phyloP scores from a whole-genome alignment of 1,140 invertebrate species.

The Cotesia glomerata region DNA sequence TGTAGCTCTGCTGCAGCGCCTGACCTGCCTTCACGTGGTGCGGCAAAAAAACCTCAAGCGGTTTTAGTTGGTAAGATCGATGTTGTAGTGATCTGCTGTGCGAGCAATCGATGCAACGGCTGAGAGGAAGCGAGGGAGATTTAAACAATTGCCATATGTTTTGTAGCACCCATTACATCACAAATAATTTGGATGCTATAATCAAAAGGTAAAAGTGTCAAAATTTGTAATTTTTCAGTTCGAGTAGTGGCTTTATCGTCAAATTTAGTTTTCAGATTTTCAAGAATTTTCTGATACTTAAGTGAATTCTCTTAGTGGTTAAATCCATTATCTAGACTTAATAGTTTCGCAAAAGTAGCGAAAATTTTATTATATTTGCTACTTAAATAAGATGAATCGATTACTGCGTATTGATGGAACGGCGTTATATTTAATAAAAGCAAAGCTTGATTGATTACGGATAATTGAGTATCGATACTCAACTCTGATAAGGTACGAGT shows the following conservation, averaged over 20 bases:
- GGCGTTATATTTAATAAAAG: constrained; percentile 24
- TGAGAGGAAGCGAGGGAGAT: no score
- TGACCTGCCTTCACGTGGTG: no score
- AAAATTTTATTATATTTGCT: constrained; percentile 26
- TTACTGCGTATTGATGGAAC: constrained; percentile 8
- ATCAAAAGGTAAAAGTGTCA: constrained; percentile 6
- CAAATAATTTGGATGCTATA: background rate
- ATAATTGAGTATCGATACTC: constrained; percentile 20
- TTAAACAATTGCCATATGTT: background rate
- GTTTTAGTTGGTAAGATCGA: no score
- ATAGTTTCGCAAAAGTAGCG: constrained; percentile 12
- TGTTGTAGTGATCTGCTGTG: no score
- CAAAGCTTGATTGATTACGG: constrained; percentile 25
- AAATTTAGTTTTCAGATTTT: constrained; percentile 21
- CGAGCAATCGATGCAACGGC: no score
- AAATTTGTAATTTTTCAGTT: constrained; percentile 21
- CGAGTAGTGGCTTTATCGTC: constrained; percentile 14
- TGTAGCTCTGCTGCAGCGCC: no score
- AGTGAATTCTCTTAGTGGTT: constrained; percentile 15
- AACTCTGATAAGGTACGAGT: constrained; percentile 14
- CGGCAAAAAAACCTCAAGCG: no score
- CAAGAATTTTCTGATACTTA: constrained; percentile 11
- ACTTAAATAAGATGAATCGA: constrained; percentile 3
- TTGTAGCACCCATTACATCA: background rate
- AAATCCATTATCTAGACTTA: constrained; percentile 8